Base-by-base conservation (phyloP, 37 sponge, comb jelly and placozoan species). In the Eunapius fragilis region DNA sequence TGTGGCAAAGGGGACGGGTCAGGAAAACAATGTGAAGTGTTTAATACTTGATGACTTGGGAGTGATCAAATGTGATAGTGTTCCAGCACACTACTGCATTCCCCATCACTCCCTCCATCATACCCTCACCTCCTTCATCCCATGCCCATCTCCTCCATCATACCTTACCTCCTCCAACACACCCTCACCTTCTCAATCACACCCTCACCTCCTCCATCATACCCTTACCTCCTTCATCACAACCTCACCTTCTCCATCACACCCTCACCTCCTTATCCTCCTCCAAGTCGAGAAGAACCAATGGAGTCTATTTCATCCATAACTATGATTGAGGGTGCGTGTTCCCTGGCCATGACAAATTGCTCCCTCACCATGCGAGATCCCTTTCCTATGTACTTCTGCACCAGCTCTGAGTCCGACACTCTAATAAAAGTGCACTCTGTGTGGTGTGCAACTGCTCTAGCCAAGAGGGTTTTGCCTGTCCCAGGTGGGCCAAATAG, bases 261-360 rank as follows among this genome's bases (percentile, higher is more conserved):
- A 10, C 73, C 0, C 81, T 84, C 31, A 96, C 97, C 93, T 74
- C 96, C 96, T 69, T 92, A 93, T 14, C 96, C 94, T 23, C 95
- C 93, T 26, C 93, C 96, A 31, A 97, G 87, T 25, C 99, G 80
- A 4, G 99, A 96, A 2, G 99, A 97, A 6, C 99, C 99, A 45
- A 98, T 98, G 33, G 97, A 97, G 69, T 98, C 99, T 78, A 98
- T 98, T 75, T 98, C 99, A 71, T 98, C 99, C 99, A 98, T 98
- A 84, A 98, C 96, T 80, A 98, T 98, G 35, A 98, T 98, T 0
- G 97, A 97, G 26, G 99, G 99, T 26, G 99, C 99, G 78, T 98
- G 99, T 47, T 98, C 99, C 37, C 99, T 78, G 28, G 91, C 91
- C 94, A 94, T 91, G 33, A 91, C 89, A 83, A 91, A 94, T 69